A percentile compares a stretch with the other conserved stretches of the same genome.
phyloP scores from a whole-genome alignment of 2,888 invertebrate species.

The Drosophila borborema region DNA sequence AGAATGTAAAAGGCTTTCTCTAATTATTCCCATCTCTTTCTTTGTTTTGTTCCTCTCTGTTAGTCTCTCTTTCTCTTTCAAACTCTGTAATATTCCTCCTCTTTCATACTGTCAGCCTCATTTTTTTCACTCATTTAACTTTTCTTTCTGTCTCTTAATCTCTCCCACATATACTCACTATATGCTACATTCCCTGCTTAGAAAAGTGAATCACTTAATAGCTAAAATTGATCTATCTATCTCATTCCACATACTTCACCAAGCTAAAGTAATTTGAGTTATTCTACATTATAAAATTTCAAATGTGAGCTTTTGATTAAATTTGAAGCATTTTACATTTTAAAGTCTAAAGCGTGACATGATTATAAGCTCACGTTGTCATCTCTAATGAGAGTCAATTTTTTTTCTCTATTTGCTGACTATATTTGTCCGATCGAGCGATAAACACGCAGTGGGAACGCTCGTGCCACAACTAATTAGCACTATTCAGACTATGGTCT shows the following conservation, averaged over 20 bases:
- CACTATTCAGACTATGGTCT: slow-evolving; percentile 30
- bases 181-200: not conserved
- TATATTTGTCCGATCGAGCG: slow-evolving; percentile 33
- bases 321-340: not conserved
- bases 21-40: no score
- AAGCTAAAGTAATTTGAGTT: no score
- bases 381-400: slow-evolving; percentile 20
- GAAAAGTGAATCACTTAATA: not conserved
- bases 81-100: not conserved
- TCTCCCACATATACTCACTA: not conserved
- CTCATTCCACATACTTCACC: not conserved
- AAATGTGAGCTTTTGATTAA: no score
- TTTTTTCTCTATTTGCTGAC: slow-evolving; percentile 5
- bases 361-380: slow-evolving; percentile 32
- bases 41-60: not conserved
- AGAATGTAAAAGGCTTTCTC: no score
- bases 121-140: not conserved
- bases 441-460: slow-evolving; percentile 46
- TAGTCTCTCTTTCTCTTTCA: not conserved
- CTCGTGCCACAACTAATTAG: slow-evolving; percentile 70
- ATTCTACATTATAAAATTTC: no score
- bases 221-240: not conserved
- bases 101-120: not conserved
- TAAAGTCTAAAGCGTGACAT: not conserved
- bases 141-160: not conserved